Conservation (phyloP, 1,140 invertebrate genomes). For the Calycopis cecrops region DNA sequence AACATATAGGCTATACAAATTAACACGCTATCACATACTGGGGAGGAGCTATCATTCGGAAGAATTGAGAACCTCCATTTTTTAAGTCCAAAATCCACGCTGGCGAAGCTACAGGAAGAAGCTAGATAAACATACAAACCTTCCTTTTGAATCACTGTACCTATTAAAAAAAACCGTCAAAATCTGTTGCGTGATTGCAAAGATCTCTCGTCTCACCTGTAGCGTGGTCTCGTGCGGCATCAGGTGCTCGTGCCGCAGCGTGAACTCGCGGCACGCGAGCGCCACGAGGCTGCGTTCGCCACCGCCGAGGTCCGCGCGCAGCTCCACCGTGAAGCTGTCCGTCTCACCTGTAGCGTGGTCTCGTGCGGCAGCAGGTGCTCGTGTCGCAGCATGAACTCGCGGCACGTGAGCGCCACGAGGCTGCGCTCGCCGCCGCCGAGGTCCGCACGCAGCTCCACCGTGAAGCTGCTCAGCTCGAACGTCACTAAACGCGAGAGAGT, state of each 20-base stretch:
- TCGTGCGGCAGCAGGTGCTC: slow-evolving; percentile 80
- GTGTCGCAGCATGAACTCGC: slow-evolving; percentile 87
- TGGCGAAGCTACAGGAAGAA: too few species aligned
- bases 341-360: slow-evolving; percentile 84
- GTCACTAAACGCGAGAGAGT: slow-evolving; percentile 60
- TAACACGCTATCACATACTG: too few species aligned
- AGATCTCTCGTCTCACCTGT: too few species aligned
- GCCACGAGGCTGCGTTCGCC: slow-evolving; percentile 85
- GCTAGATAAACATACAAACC: too few species aligned
- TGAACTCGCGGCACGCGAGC: slow-evolving; percentile 88
- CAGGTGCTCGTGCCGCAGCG: slow-evolving; percentile 83
- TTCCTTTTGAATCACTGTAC: too few species aligned
- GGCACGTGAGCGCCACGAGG: slow-evolving; percentile 87
- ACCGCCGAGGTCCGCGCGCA: slow-evolving; percentile 79
- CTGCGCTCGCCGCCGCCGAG: slow-evolving; percentile 79
- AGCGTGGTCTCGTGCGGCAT: slow-evolving; percentile 81
- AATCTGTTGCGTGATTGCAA: too few species aligned
- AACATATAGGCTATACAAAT: too few species aligned
- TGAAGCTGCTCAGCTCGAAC: slow-evolving; percentile 84
- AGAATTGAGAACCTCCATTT: too few species aligned
- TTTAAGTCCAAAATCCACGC: too few species aligned
- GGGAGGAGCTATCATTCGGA: too few species aligned
- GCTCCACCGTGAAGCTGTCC: slow-evolving; percentile 82
- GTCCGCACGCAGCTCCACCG: slow-evolving; percentile 83
- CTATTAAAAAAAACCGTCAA: too few species aligned